Conservation (phyloP, 2,797 vertebrate genomes). For the Mus minutoides region DNA sequence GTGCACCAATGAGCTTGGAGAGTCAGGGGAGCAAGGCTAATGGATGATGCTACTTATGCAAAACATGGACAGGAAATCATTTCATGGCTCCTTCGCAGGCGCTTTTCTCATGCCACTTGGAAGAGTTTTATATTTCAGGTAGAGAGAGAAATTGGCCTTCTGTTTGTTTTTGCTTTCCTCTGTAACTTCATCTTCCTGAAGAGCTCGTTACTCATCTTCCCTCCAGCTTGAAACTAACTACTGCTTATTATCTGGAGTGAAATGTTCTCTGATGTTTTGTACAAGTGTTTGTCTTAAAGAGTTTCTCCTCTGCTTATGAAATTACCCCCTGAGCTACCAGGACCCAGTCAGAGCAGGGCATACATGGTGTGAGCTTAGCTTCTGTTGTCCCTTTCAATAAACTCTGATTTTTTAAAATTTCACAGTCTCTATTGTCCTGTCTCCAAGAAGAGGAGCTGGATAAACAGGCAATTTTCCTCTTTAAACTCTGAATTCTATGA, state of each 20-base stretch:
- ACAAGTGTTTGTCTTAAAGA: slow-evolving; percentile 32
- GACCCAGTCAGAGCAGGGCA: background rate
- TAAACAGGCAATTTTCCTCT: slow-evolving; percentile 51
- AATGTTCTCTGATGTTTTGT: slow-evolving; percentile 3
- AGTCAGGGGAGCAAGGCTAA: background rate
- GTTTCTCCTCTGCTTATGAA: slow-evolving; percentile 49
- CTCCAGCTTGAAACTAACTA: slow-evolving; percentile 58
- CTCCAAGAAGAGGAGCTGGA: slow-evolving; percentile 48
- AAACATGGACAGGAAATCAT: background rate
- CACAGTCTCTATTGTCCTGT: slow-evolving; percentile 14
- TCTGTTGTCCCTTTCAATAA: slow-evolving; percentile 45
- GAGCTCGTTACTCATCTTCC: slow-evolving; percentile 63
- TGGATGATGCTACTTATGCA: background rate
- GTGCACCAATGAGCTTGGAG: background rate
- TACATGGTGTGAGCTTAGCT: background rate
- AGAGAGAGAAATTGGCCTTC: slow-evolving; percentile 51
- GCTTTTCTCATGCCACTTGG: slow-evolving; percentile 14
- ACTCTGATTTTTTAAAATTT: slow-evolving; percentile 67
- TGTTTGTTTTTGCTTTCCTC: slow-evolving; percentile 37
- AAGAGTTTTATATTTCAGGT: slow-evolving; percentile 60
- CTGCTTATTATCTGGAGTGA: slow-evolving; percentile 39
- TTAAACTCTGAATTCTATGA: slow-evolving; percentile 61
- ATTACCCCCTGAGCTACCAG: background rate
- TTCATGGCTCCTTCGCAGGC: background rate
- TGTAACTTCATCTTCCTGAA: slow-evolving; percentile 67